Base-by-base conservation (phyloP, 2,797 vertebrate genomes). In the Eidolon dupreanum region DNA sequence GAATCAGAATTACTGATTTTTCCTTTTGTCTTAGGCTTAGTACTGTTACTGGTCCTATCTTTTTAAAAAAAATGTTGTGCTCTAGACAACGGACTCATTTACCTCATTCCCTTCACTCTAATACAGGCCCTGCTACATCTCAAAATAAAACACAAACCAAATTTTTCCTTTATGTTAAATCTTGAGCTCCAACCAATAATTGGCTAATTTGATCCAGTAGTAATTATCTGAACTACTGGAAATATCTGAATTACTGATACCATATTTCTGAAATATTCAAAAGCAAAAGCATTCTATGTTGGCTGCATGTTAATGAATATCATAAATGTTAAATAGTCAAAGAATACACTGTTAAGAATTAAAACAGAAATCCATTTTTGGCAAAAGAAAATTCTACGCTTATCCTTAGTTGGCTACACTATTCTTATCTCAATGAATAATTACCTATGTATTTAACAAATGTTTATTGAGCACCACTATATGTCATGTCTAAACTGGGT, bases 91-190 rank as follows among this genome's bases (percentile, higher is more conserved):
- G 33, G 31, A 12, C 15, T 83, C 8, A 73, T 31, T 89, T 12
- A 85, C 8, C 33, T 88, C 46, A 93, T 66, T 63, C 26, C 20
- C 36, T 49, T 92, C 36, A 71, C 22, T 11, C 28, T 65, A 7
- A 17, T n/a, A 16, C n/a, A 8, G 9, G 41, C 6, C 33, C 51
- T 51, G 57, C 12, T 85, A 43, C 59, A 74, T 4, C 33, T 2
- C 28, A 38, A 71, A 78, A 90, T 33, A 88, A 81, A 82, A 74
- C 16, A 9, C n/a, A 71, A 71, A 92, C 17, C 31, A 66, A 90
- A 93, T 19, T 77, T 79, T 91, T 86, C 70, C 66, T 92, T 93
- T 59, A 57, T 33, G 38, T 53, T 94, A 85, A 92, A 63, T 84
- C 71, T n/a, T 92, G 77, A 82, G 26, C 31, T 97, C 68, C 49